Conservation (phyloP, 2,888 invertebrate genomes). For the Nephrotoma flavescens region DNA sequence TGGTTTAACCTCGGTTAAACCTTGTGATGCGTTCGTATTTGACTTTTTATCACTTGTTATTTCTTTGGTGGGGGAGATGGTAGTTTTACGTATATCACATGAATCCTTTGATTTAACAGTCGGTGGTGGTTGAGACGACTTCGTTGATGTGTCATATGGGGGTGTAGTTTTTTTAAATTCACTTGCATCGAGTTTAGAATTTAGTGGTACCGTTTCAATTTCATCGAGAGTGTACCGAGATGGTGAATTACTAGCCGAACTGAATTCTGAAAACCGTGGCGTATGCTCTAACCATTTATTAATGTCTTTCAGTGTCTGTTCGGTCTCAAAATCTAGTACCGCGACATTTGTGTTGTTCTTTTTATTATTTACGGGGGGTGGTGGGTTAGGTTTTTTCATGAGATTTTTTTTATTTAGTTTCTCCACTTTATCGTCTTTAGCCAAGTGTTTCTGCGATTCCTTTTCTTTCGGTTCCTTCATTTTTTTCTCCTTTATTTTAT, state of each 20-base stretch:
- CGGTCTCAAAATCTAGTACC: slow-evolving; percentile 54
- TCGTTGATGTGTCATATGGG: slow-evolving; percentile 19
- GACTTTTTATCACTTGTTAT: not conserved
- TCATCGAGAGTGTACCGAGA: slow-evolving; percentile 52
- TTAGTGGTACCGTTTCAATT: slow-evolving; percentile 33
- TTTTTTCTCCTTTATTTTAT: slow-evolving; percentile 23
- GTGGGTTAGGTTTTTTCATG: not conserved
- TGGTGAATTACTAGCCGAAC: slow-evolving; percentile 65
- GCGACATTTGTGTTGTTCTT: slow-evolving; percentile 32
- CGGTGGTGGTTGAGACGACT: slow-evolving; percentile 5
- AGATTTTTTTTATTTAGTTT: slow-evolving; percentile 23
- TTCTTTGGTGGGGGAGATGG: slow-evolving; percentile 22
- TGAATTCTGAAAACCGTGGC: slow-evolving; percentile 58
- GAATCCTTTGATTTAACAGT: not conserved
- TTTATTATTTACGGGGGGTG: slow-evolving; percentile 1
- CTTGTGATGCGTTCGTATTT: not conserved
- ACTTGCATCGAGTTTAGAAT: slow-evolving; percentile 31
- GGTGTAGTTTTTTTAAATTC: slow-evolving; percentile 35
- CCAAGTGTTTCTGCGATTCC: slow-evolving; percentile 17
- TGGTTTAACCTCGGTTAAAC: not conserved
- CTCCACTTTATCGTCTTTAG: slow-evolving; percentile 41
- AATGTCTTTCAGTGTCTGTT: slow-evolving; percentile 57
- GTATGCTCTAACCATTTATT: slow-evolving; percentile 81
- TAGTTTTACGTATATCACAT: not conserved
- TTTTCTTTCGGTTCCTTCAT: slow-evolving; percentile 24